Base-by-base conservation (phyloP, 2,888 invertebrate species). In the Dicycla oo region DNA sequence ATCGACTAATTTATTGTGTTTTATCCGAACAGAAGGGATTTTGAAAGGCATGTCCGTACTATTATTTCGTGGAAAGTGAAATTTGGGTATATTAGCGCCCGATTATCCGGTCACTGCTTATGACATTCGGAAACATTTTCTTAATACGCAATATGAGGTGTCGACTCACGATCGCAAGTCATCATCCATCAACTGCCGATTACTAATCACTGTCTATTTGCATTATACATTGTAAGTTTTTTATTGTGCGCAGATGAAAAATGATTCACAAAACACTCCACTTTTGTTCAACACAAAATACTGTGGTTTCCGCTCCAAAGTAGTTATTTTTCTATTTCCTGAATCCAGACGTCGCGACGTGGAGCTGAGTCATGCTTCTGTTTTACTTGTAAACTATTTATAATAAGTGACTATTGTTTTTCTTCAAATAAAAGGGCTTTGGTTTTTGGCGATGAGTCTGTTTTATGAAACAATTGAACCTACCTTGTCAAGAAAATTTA, bases 241-340 rank as follows among this genome's bases (percentile, higher is more conserved):
- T 71, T 79, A 61, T 71, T 64, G 34, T 34, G 47, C 60, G 45
- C 80, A 80, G 67, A 67, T 79, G 80, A 40, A 11, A 68, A 53
- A 78, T 79, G 81, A 80, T 53, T 79, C 79, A 79, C 57, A n/a
- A n/a, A 79, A 71, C 76, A 80, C 45, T 75, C 61, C 30, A 71
- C 76, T 67, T 67, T 80, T 80, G 72, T 75, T 71, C 47, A 68
- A 45, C 43, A 61, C 51, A 23, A 80, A 75, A 76, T 72, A 65
- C 53, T 79, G 71, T 71, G 81, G 81, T 79, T 79, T 80, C 76
- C 76, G 80, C 40, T 79, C 67, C 53, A 68, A 78, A 80, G 69
- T 67, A 34, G 67, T 57, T 73, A 64, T 78, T 80, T 69, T 78
- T 78, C 81, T 68, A 73, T 81, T 80, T 80, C 81, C 81, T 78